A percentile compares a stretch with the other conserved stretches of the same genome.
These are phyloP conservation scores for Lycaon pictus DNA, from an alignment of 2,113 vertebrate genomes.

Conservation along the genomic window DNA sequence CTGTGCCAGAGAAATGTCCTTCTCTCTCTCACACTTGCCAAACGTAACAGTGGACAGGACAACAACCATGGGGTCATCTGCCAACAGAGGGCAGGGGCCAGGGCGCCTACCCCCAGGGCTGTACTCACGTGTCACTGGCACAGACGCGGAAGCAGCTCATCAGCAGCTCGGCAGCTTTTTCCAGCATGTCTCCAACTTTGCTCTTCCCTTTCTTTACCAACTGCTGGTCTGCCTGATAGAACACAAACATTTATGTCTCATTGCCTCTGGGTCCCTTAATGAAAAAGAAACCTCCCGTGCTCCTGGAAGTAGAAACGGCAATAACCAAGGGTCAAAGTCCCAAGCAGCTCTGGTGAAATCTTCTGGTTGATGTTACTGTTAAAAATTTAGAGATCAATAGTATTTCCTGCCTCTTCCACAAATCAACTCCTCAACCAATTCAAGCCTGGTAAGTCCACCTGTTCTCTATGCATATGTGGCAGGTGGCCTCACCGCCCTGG, in stretches of 20 bases:
- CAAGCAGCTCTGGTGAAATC: not conserved
- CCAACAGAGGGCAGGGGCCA: too few species aligned
- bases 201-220: slow-evolving; percentile 94
- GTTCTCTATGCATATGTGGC: fast-evolving
- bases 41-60: too few species aligned
- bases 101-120: too few species aligned
- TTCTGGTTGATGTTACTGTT: fast-evolving
- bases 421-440: not conserved
- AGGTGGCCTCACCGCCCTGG: too few species aligned
- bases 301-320: not conserved
- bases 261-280: not conserved
- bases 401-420: fast-evolving
- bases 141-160: slow-evolving; percentile 99
- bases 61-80: too few species aligned
- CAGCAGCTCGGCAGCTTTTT: slow-evolving; percentile 96
- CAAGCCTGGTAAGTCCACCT: too few species aligned
- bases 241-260: not conserved
- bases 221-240: slow-evolving; percentile 95
- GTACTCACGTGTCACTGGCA: slow-evolving; percentile 97
- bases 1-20: not conserved
- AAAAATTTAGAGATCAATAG: fast-evolving
- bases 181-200: slow-evolving; percentile 96
- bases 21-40: too few species aligned
- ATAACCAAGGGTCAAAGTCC: not conserved
- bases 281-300: not conserved